Evolutionary conservation across 1,140 invertebrate species (phyloP), one percentile per base, ranked within the genome.

Genomic region (Psix sp.): DNA sequence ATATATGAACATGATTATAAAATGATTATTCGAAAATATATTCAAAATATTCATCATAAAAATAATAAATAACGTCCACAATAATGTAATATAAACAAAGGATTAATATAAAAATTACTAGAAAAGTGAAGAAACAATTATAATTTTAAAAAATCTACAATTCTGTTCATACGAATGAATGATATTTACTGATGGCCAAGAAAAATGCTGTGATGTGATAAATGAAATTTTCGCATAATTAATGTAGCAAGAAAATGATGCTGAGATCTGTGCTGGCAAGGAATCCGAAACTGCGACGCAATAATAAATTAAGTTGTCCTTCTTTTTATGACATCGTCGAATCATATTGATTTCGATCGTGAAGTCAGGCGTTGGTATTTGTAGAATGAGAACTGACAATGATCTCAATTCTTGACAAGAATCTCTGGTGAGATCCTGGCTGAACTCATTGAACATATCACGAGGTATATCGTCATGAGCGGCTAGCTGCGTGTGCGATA

Each of bases 221-320:
- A 68, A 60, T 68, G 45, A 54, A 62, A 70, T 52, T 68, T 51
- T 16, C 13, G 21, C 45, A 70, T 56, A 71, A 72, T 57, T 56
- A 65, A 60, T 48, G 59, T 31, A 38, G 68, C 52, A 48, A 66
- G 39, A 65, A 65, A 65, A 46, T 60, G n/a, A 57, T 38, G 38
- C 49, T 42, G 62, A 52, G 18, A 49, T 45, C 48, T 45, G 48
- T 18, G 36, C 29, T 39, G 29, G 9, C 2, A 0, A 42, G 57
- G 72, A 68, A 68, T 75, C 38, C 40, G 43, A 36, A 24, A 43
- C 40, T 51, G 42, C 66, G 65, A 46, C 40, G 46, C 21, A 40
- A 54, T 70, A 65, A 66, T 71, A 71, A 76, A 76, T 76, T 76
- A 49, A 76, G 54, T 71, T 54, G 60, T 76, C 62, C 6, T 51